Evolutionary conservation across 2,113 vertebrate genomes (phyloP).

Genomic region (Cervus canadensis): DNA sequence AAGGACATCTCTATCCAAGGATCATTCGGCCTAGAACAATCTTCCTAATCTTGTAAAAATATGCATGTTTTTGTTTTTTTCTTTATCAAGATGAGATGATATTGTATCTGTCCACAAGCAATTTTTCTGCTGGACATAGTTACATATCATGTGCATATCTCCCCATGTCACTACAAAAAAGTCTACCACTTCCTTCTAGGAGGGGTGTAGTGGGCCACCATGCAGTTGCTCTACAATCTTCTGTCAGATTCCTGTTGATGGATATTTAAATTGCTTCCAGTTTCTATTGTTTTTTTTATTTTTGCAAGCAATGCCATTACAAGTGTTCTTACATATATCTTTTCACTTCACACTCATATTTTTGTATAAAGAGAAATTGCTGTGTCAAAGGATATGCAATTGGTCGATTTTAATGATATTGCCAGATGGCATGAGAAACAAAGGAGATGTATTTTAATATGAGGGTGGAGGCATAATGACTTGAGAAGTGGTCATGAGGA

Average conservation of each 20-base stretch:
- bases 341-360: conserved; percentile 19
- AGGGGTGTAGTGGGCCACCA: not conserved
- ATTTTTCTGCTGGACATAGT: not conserved
- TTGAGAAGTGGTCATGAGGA: conserved; percentile 14
- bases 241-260: conserved; percentile 17
- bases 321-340: not conserved
- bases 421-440: conserved; percentile 25
- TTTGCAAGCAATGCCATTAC: not conserved
- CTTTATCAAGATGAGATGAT: not conserved
- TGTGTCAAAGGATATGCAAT: conserved; percentile 28
- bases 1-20: not conserved
- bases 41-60: not conserved
- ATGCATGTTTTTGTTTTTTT: not conserved
- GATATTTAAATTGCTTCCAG: conserved; percentile 19
- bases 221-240: not conserved
- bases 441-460: not conserved
- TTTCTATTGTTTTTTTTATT: not conserved
- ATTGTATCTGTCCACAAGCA: not conserved
- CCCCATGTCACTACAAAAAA: not conserved
- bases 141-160: not conserved
- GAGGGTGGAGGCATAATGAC: not conserved
- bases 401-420: conserved; percentile 9
- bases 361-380: conserved; percentile 18
- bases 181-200: not conserved
- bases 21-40: not conserved